A percentile compares a stretch with the other conserved stretches of the same genome.
These are phyloP conservation scores for Tetramorium simillimum DNA, from an alignment of 1,140 invertebrate species.

Conservation along the genomic window DNA sequence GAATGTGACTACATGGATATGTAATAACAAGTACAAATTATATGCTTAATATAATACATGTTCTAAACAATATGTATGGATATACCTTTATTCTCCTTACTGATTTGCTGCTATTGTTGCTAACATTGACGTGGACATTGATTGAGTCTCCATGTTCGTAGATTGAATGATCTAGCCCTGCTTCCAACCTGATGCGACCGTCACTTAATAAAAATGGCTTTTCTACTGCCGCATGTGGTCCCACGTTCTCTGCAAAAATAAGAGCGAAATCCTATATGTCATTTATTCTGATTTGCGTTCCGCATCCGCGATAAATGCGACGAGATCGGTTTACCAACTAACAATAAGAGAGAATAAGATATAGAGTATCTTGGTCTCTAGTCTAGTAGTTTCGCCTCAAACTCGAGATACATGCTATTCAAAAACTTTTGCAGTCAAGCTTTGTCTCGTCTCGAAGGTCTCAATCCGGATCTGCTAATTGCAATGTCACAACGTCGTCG, in stretches of 20 bases:
- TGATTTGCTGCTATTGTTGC: conserved; percentile 98
- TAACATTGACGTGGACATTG: conserved; percentile 93
- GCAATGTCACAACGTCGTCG: no score
- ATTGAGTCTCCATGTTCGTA: conserved; percentile 97
- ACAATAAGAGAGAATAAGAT: neutral
- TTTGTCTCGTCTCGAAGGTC: neutral
- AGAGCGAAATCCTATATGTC: neutral
- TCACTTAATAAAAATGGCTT: conserved; percentile 88
- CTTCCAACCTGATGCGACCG: conserved; percentile 92
- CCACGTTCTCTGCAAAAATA: conserved; percentile 71
- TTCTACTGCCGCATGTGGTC: conserved; percentile 85
- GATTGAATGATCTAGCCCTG: conserved; percentile 96
- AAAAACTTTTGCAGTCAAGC: neutral
- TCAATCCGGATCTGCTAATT: neutral
- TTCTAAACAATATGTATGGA: neutral
- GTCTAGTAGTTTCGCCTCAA: neutral
- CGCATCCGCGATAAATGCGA: neutral
- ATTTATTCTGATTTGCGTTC: neutral
- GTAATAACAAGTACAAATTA: neutral
- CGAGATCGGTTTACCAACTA: neutral
- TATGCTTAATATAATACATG: neutral
- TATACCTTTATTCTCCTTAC: conserved; percentile 96
- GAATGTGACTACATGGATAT: neutral
- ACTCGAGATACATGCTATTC: neutral
- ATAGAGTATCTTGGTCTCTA: neutral